Evolutionary conservation across 23 tunicate genomes (phyloP).

Genomic region (Oikopleura albicans): DNA sequence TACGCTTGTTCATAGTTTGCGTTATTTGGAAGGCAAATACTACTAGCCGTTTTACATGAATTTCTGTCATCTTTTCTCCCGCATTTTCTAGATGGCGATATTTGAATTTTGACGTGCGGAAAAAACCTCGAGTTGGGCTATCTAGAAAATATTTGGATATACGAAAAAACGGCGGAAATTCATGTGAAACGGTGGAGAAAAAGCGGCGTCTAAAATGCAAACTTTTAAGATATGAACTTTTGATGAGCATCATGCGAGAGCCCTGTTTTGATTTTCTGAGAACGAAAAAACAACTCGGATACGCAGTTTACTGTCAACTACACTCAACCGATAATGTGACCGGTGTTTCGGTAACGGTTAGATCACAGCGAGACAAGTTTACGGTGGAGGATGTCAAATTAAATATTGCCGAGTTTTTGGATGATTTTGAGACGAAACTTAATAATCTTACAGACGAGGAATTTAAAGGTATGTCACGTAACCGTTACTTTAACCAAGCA

Average conservation of each 20-base stretch:
- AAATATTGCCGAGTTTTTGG: slow-evolving; percentile 20
- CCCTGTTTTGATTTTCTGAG: slow-evolving; percentile 65
- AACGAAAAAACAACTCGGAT: slow-evolving; percentile 59
- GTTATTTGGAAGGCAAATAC: too few species aligned
- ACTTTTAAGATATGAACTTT: slow-evolving; percentile 9
- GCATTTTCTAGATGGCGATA: too few species aligned
- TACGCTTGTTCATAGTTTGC: too few species aligned
- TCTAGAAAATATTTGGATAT: too few species aligned
- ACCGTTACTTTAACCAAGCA: too few species aligned
- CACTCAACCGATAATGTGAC: slow-evolving; percentile 31
- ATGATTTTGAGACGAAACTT: not conserved
- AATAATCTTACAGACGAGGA: not conserved
- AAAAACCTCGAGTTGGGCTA: too few species aligned
- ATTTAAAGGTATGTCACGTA: not conserved
- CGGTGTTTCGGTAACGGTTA: slow-evolving; percentile 40
- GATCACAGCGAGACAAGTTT: slow-evolving; percentile 53
- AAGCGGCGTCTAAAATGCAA: too few species aligned
- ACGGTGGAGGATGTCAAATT: slow-evolving; percentile 26
- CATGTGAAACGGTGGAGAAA: too few species aligned
- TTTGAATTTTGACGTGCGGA: too few species aligned
- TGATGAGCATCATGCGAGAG: slow-evolving; percentile 28
- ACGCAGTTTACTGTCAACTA: slow-evolving; percentile 30
- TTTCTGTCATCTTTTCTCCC: too few species aligned
- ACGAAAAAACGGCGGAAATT: too few species aligned
- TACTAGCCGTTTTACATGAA: too few species aligned